A percentile compares a stretch with the other conserved stretches of the same genome.
phyloP scores from a whole-genome alignment of 1,140 invertebrate genomes.

The Venturia canescens region DNA sequence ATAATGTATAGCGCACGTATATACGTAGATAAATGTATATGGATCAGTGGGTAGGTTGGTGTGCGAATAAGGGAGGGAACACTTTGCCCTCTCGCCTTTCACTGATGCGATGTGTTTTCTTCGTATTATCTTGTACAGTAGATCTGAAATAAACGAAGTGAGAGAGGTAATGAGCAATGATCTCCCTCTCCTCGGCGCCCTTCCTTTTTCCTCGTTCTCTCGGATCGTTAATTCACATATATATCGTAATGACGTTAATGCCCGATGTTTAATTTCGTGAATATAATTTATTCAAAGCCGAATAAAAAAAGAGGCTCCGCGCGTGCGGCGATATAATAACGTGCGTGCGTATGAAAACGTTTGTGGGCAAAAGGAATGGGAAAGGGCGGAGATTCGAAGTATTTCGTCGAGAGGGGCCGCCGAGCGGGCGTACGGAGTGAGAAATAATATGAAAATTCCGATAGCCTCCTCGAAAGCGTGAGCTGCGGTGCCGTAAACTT shows the following conservation, averaged over 20 bases:
- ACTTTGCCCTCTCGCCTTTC: conserved; percentile 31
- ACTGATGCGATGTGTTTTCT: conserved; percentile 9
- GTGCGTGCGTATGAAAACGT: not conserved
- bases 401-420: not conserved
- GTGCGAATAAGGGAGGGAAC: conserved; percentile 6
- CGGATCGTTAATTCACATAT: conserved; percentile 27
- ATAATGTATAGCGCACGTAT: conserved; percentile 29
- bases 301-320: not conserved
- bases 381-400: not conserved
- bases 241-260: conserved; percentile 35
- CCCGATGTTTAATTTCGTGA: conserved; percentile 31
- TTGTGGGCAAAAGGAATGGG: not conserved
- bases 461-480: not conserved
- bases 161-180: conserved; percentile 44
- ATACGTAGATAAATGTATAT: not conserved
- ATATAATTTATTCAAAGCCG: conserved; percentile 37
- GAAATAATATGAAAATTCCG: conserved; percentile 3
- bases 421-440: not conserved
- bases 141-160: conserved; percentile 37
- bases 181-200: not conserved
- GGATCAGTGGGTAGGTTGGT: too few relatives aligned
- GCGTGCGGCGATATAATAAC: too few relatives aligned
- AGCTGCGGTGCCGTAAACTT: not conserved
- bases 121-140: not conserved
- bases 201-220: not conserved